Evolutionary conservation across 2,113 vertebrate species (phyloP).

Genomic region (Chascanopsetta lugubris): DNA sequence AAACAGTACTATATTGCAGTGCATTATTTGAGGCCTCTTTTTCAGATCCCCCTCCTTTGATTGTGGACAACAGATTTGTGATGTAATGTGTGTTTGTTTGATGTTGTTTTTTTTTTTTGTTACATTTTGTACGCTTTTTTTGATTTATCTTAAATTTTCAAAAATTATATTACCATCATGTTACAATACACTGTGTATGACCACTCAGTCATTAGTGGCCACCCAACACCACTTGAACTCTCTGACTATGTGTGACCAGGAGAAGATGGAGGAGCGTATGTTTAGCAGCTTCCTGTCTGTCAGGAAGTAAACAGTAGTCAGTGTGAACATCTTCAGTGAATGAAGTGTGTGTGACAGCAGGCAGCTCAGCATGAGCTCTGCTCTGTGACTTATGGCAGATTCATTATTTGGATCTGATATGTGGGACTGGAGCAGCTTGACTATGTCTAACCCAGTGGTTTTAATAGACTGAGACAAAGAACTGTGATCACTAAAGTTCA

Average conservation of each 20-base stretch:
- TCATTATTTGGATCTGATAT: constrained; percentile 16
- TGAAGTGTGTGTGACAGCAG: neutral
- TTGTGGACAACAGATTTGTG: too few species aligned
- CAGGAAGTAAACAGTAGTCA: constrained; percentile 7
- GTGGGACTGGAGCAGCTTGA: constrained; percentile 18
- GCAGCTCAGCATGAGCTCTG: constrained; percentile 20
- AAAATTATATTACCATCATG: too few species aligned
- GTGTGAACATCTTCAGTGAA: constrained; percentile 5
- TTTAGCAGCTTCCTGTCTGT: neutral
- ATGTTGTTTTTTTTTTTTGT: too few species aligned
- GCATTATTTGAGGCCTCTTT: too few species aligned
- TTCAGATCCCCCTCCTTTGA: too few species aligned
- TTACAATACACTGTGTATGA: too few species aligned
- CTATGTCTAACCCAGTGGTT: constrained; percentile 19
- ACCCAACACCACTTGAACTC: too few species aligned
- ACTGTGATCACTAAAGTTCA: constrained; percentile 43
- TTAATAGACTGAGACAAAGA: constrained; percentile 44
- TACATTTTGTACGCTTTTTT: too few species aligned
- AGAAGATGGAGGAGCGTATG: neutral
- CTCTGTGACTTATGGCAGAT: constrained; percentile 28
- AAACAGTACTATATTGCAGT: too few species aligned
- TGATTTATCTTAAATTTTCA: too few species aligned
- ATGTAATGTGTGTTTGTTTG: too few species aligned
- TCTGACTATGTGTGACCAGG: neutral
- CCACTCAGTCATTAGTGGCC: too few species aligned